Percentiles rank a stretch among this genome's conserved stretches.
Conservation (phyloP, 2,113 vertebrate genomes). For the Origma solitaria region DNA sequence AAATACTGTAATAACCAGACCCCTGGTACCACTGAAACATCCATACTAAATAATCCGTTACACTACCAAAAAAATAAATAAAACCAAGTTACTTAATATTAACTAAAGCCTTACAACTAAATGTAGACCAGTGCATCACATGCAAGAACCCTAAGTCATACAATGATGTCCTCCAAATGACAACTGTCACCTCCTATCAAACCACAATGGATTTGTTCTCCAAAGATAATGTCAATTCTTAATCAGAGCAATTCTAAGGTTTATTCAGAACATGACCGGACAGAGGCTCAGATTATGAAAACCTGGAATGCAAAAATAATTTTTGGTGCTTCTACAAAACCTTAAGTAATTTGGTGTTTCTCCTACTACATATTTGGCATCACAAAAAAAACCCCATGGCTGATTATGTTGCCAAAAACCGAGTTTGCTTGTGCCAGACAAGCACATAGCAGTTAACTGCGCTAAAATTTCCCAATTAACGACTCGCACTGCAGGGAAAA, state of each 20-base stretch:
- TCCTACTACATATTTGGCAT: background rate
- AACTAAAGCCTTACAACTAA: background rate
- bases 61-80: background rate
- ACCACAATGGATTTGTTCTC: background rate
- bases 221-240: background rate
- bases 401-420: background rate
- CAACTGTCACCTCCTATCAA: background rate
- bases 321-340: background rate
- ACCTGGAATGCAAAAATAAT: background rate
- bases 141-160: background rate
- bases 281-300: background rate
- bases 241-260: background rate
- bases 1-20: background rate
- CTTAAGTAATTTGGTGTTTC: background rate
- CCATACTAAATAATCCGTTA: background rate
- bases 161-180: background rate
- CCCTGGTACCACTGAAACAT: background rate
- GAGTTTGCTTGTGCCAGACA: background rate
- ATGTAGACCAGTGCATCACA: rapidly evolving
- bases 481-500: background rate
- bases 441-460: background rate
- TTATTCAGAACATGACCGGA: background rate
- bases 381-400: background rate
- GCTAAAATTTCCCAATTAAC: background rate
- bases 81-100: background rate